Evolutionary conservation across 2,797 vertebrate genomes (phyloP).

Genomic region (Tenualosa thibaudeaui): DNA sequence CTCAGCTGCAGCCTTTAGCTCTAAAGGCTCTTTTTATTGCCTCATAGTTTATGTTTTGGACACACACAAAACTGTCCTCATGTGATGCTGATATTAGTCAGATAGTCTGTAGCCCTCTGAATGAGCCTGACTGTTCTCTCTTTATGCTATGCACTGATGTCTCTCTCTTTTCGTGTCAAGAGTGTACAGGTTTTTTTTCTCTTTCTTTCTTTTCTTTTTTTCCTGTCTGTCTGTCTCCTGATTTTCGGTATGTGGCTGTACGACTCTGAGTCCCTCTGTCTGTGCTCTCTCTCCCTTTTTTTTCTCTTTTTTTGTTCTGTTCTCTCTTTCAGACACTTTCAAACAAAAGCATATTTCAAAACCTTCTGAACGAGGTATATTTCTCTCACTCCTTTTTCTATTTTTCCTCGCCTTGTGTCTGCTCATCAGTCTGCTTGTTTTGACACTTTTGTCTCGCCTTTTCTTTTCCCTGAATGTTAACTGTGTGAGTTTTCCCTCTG

Average conservation of each 20-base stretch:
- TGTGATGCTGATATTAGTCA: background rate
- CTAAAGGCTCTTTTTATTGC: background rate
- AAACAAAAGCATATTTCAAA: conserved; percentile 99
- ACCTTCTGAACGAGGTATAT: conserved; percentile 97
- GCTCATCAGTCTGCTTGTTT: conserved; percentile 64
- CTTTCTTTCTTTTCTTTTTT: conserved; percentile 47
- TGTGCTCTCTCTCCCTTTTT: conserved; percentile 62
- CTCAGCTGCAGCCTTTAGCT: background rate
- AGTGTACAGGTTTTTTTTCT: conserved; percentile 52
- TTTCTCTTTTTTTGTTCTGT: conserved; percentile 66
- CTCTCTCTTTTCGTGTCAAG: conserved; percentile 38
- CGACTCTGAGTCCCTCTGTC: conserved; percentile 68
- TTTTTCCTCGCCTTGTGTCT: conserved; percentile 60
- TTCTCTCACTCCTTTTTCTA: conserved; percentile 69
- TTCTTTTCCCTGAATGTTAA: conserved; percentile 36
- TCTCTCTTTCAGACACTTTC: conserved; percentile 98
- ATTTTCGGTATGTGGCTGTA: conserved; percentile 54
- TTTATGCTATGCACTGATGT: background rate
- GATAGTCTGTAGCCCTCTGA: background rate
- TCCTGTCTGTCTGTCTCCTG: conserved; percentile 47
- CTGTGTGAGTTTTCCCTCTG: conserved; percentile 14
- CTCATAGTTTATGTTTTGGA: background rate
- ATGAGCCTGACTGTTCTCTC: background rate
- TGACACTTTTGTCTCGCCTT: conserved; percentile 40
- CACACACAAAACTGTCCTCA: background rate